Evolutionary conservation across 2,113 vertebrate genomes (phyloP), one percentile per base, ranked within the genome.

Genomic region (Poecilia latipinna): DNA sequence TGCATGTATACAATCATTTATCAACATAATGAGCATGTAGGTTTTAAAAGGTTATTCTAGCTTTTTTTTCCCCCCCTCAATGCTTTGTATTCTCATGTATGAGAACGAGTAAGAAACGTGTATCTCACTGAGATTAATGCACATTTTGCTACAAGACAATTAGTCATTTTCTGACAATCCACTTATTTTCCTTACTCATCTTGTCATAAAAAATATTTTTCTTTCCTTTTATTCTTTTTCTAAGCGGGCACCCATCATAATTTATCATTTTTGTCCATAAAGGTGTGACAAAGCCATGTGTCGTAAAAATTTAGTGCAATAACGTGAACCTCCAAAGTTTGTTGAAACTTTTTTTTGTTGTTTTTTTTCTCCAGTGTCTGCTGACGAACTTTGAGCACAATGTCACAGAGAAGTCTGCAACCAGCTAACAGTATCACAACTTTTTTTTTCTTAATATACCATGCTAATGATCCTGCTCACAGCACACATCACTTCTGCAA

Each of bases 121-220:
- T 96, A 99, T 99, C 98, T 99, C 98, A 99, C 96, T 98, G 98
- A 99, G 98, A 99, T 99, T 96, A 99, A 97, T 95, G 96, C 96
- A 98, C 97, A 98, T 98, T 98, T 97, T 97, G 97, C 97, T 97
- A 97, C 97, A 98, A 98, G 96, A 97, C 96, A 98, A 97, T 96
- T 96, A 96, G 96, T 97, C 96, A 96, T 95, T 96, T 94, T 93
- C 86, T 96, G 96, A 97, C 95, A 96, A 94, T 94, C 96, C 94
- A 95, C 90, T 94, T 95, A 95, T 95, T 96, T 95, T 93, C 90
- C 87, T 87, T 92, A 93, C 91, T 95, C 96, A 95, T 95, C 94
- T 95, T 95, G 92, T 95, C 95, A 88, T 93, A 96, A 95, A 96
- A 93, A 96, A 94, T 67, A 82, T 77, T 82, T 82, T 90, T 82